Evolutionary conservation across 1,140 invertebrate genomes (phyloP), one percentile per base, ranked within the genome.

Genomic region (Halesus radiatus): DNA sequence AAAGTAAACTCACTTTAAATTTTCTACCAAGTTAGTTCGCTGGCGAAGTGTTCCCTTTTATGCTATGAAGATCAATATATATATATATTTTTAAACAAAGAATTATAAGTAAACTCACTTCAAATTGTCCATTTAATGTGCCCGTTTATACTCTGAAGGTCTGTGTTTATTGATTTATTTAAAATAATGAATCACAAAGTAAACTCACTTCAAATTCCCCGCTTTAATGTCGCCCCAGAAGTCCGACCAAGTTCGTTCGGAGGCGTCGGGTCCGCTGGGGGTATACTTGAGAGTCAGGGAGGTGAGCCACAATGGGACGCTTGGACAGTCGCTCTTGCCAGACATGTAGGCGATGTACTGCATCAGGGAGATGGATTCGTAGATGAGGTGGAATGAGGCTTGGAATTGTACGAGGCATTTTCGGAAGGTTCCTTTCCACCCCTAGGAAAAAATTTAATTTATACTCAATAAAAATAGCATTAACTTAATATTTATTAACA

Each of bases 211-310:
- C 56, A 88, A 81, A 73, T 88, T 84, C 20, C 88, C 87, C 79
- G 83, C 84, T 66, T 85, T 84, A 62, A 89, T 72, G 58, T 84
- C 76, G 16, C 70, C 77, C 87, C 86, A 88, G 84, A 89, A 88
- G 66, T 83, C 76, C 5, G 70, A 26, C 83, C 83, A 84, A 15
- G 83, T 80, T 52, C n/a, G 23, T 18, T 81, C 73, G 23, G 73
- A 64, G 56, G 72, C 80, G 26, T 85, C 82, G 10, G 76, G 52
- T 72, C 85, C 77, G 66, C 85, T 81, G 58, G 88, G 85, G 23
- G 86, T 83, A 84, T 91, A 91, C n/a, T 87, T 87, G 60, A 92
- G 85, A 79, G 90, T 90, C 20, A 90, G 81, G 50, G 88, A 87
- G 22, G 91, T 64, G n/a, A 91, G 64, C 72, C 87, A 85, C 60